Base-by-base conservation (phyloP, 2,888 invertebrate species). In the Geophilus truncorum region DNA sequence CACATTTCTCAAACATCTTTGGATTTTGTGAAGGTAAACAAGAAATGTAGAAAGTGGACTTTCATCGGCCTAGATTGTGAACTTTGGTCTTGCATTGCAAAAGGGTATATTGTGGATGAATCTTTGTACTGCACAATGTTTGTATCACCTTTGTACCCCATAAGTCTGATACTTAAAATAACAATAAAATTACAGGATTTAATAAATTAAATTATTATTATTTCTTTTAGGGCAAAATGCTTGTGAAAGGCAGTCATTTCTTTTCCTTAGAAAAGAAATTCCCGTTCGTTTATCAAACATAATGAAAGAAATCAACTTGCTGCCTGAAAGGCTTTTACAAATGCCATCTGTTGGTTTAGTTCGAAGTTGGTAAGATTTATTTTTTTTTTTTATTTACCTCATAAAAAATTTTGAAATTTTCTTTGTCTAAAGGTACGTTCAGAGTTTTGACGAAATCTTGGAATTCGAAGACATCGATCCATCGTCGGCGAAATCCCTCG, bases 201-300 rank as follows among this genome's bases (percentile, higher is more conserved):
- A n/a, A n/a, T n/a, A n/a, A n/a, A n/a, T n/a, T n/a, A n/a, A n/a
- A n/a, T n/a, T 10, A 40, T 40, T 40, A 12, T 10, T 12, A 40
- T 21, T 18, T 28, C 15, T 91, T 91, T 40, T 90, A 96, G 96
- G 96, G 85, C 88, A 94, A 85, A 94, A 93, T 88, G 95, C 95
- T 21, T 94, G 94, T 86, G 95, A 97, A 87, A 92, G 92, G 84
- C 94, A 94, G 86, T 98, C 98, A 0, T 98, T 92, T 87, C 90
- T 95, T 84, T 99, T 99, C 87, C 90, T 99, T 5, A 91, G 96
- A 81, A 97, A 98, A 88, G 99, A 99, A 88, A 89, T 99, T 81
- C 98, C 98, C 9, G 97, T 98, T n/a, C 92, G 99, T 82, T 88
- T 99, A 86, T 97, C 99, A 79, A 99, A 99, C 87, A 99, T 99